Base-by-base conservation (phyloP, 1,140 invertebrate genomes). In the Asobara japonica region DNA sequence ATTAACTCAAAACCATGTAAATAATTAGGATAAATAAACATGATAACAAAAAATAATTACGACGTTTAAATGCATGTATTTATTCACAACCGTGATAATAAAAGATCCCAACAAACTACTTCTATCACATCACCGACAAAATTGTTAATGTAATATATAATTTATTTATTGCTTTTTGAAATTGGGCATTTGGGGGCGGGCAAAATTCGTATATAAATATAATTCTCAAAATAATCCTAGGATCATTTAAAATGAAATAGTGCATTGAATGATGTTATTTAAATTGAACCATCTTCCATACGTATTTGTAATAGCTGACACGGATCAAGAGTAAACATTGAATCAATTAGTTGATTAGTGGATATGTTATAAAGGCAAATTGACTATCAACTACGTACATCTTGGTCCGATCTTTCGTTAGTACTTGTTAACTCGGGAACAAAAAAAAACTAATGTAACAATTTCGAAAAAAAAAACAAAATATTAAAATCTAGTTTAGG, bases 281-380 rank as follows among this genome's bases (percentile, higher is more conserved):
- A 5, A 6, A 25, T 11, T 56, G 18, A 56, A 25, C n/a, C 25
- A 18, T 27, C 20, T 56, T 51, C 16, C 20, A 18, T 56, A 22
- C 51, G 51, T 56, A 25, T 56, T 56, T 56, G 22, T 22, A 56
- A 25, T 25, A 10, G 22, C 22, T 56, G 51, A 56, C 51, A 25
- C 51, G 51, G 51, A 56, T 56, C 51, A 56, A 56, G 51, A 69
- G 33, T 56, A 18, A 56, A 69, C 25, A 60, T 64, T 6, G 13
- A 69, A 60, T 45, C 22, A 56, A 71, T 71, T 48, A 65, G 64
- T 65, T 25, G 31, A 25, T 65, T 38, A 56, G 74, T 72, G 77
- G 80, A 81, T 81, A 82, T 82, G 79, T 82, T 72, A 38, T 74
- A 74, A 82, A 81, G 78, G 79, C 79, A 61, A 77, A 74, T 78